Base-by-base conservation (phyloP, 2,797 vertebrate genomes). In the Gambusia yucatana region DNA sequence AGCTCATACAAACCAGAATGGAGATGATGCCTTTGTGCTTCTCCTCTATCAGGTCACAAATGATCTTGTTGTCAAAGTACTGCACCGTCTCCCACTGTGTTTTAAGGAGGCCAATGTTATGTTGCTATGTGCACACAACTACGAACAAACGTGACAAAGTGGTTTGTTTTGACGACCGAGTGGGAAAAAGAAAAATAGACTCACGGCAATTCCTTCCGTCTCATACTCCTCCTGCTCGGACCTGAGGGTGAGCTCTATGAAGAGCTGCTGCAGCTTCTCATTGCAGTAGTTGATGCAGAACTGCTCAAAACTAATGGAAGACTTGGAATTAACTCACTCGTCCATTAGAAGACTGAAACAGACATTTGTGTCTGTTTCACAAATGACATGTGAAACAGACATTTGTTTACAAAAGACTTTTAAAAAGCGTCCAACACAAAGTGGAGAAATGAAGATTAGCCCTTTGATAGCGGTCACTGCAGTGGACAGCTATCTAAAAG, bases 231-330 rank as follows among this genome's bases (percentile, higher is more conserved):
- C 97, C 92, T 99, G 98, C 84, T 99, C 98, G 0, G 97, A 97
- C 78, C 97, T 96, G 73, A 99, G 94, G 1, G 98, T 99, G 87
- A 98, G 97, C 88, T 98, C 97, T 30, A 98, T 98, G 61, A 99
- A 95, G 75, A 99, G 96, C 90, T 99, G 98, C 93, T 99, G 98
- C 17, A 99, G 97, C 91, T 99, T 99, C 94, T 99, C 98, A 0
- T 98, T 99, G 95, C 98, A 99, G 92, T 99, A 99, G 92, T 99
- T 99, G 90, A 99, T 99, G 89, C 98, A 99, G 93, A 99, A 99
- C 94, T 99, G 98, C 94, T 99, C 98, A 90, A 99, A 99, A 91
- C 98, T 99, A 84, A 2, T 41, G 33, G 28, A 20, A n/a, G 63
- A 57, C 41, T 43, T 1, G 69, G 59, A 52, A 46, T 48, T 1